phyloP scores from a whole-genome alignment of 2,888 invertebrate species.

The Aporophyla lueneburgensis region DNA sequence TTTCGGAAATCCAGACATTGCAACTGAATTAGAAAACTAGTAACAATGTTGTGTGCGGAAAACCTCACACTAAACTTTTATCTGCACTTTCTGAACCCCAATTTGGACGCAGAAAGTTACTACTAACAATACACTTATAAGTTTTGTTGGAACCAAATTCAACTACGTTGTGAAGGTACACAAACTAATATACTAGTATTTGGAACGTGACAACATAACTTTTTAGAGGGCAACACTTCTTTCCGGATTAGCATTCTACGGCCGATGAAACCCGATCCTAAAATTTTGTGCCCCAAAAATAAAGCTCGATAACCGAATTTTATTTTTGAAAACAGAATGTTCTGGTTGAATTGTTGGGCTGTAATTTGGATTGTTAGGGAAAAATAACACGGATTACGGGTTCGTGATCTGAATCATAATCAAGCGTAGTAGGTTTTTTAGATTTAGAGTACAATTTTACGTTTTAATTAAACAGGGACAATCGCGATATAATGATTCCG shows the following conservation, averaged over 20 bases:
- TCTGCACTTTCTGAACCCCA: neutral
- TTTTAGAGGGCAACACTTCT: constrained; percentile 23
- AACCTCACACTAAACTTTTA: constrained; percentile 13
- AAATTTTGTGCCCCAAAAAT: constrained; percentile 38
- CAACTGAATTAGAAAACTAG: constrained; percentile 32
- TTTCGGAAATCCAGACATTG: neutral
- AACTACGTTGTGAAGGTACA: constrained; percentile 7
- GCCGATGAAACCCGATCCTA: constrained; percentile 33
- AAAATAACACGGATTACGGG: constrained; percentile 31
- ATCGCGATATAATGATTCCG: neutral
- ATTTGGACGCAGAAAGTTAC: constrained; percentile 18
- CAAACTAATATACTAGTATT: constrained; percentile 27
- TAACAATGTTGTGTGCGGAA: constrained; percentile 12
- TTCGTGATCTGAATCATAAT: constrained; percentile 43
- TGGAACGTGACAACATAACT: constrained; percentile 6
- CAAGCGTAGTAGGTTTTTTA: constrained; percentile 38
- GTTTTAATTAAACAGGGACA: constrained; percentile 29
- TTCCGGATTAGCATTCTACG: constrained; percentile 44
- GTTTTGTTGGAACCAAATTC: constrained; percentile 25
- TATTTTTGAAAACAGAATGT: constrained; percentile 41
- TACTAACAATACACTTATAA: constrained; percentile 11
- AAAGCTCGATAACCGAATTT: constrained; percentile 28
- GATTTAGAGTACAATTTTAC: neutral
- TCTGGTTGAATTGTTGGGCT: neutral
- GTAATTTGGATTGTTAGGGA: constrained; percentile 37